Evolutionary conservation across 2,888 invertebrate genomes (phyloP).

Genomic region (Phengaris alcon): DNA sequence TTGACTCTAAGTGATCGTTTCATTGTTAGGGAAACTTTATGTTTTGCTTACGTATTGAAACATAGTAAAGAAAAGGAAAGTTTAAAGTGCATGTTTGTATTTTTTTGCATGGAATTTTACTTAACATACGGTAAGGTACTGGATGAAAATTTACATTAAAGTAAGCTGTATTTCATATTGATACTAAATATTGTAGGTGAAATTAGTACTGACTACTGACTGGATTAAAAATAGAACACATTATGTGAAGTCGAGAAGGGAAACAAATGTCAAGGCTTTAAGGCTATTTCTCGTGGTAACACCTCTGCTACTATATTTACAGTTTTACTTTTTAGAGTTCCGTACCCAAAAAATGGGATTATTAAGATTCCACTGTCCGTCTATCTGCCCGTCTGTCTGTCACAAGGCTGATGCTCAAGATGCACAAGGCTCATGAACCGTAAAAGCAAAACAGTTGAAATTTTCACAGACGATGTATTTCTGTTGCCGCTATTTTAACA

Average conservation of each 20-base stretch:
- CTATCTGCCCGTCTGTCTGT: too few species aligned
- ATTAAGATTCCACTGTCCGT: too few species aligned
- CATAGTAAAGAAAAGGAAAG: neutral
- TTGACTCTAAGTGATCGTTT: neutral
- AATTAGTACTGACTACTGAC: conserved; percentile 1
- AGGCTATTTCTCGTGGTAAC: conserved; percentile 10
- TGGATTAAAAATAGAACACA: conserved; percentile 14
- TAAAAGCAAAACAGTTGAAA: too few species aligned
- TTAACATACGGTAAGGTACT: too few species aligned
- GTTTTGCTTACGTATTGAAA: neutral
- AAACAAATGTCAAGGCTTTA: conserved; percentile 26
- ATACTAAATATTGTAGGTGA: neutral
- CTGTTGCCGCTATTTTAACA: too few species aligned
- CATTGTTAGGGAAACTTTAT: conserved; percentile 1
- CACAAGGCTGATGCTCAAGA: too few species aligned
- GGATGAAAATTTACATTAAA: too few species aligned
- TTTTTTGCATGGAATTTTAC: neutral
- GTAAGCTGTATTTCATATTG: neutral
- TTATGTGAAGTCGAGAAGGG: neutral
- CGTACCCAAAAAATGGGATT: too few species aligned
- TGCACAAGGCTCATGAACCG: too few species aligned
- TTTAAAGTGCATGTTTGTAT: neutral
- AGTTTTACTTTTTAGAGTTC: too few species aligned
- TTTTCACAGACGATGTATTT: too few species aligned
- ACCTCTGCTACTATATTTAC: neutral